phyloP scores from a whole-genome alignment of 2,113 vertebrate genomes.

The Dendrocopos noguchii region DNA sequence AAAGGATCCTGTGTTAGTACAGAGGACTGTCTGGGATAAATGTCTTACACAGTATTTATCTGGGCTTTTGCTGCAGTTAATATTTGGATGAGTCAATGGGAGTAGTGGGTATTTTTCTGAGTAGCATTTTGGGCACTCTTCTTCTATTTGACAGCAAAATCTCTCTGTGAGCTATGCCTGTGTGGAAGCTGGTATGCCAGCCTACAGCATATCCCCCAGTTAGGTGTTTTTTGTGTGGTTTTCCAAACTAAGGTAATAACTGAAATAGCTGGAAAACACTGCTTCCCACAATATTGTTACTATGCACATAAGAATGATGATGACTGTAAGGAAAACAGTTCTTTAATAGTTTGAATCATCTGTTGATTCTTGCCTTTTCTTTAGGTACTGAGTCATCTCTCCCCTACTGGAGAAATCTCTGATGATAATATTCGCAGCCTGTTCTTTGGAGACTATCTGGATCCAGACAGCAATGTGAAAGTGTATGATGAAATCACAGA shows the following conservation, averaged over 20 bases:
- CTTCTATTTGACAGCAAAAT: neutral
- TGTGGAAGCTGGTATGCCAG: neutral
- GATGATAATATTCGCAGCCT: slow-evolving; percentile 87
- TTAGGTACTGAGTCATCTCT: slow-evolving; percentile 87
- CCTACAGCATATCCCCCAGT: neutral
- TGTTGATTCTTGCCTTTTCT: slow-evolving; percentile 16
- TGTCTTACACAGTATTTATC: neutral
- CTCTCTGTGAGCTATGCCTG: neutral
- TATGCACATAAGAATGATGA: neutral
- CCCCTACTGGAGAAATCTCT: slow-evolving; percentile 78
- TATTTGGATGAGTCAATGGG: neutral
- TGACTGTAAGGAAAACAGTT: neutral
- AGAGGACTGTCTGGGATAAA: neutral
- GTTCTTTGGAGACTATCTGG: slow-evolving; percentile 90
- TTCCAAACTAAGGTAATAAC: neutral
- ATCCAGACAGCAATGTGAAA: slow-evolving; percentile 75
- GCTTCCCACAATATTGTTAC: neutral
- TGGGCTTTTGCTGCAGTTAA: neutral
- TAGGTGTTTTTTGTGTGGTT: neutral
- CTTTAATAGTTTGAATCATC: neutral
- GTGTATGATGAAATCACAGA: slow-evolving; percentile 90
- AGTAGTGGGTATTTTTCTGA: neutral
- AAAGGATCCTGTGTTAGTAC: neutral
- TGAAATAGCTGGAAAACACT: neutral
- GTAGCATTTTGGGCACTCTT: neutral